Evolutionary conservation across 2,888 invertebrate genomes (phyloP).

Genomic region (Drosophila setosimentum): DNA sequence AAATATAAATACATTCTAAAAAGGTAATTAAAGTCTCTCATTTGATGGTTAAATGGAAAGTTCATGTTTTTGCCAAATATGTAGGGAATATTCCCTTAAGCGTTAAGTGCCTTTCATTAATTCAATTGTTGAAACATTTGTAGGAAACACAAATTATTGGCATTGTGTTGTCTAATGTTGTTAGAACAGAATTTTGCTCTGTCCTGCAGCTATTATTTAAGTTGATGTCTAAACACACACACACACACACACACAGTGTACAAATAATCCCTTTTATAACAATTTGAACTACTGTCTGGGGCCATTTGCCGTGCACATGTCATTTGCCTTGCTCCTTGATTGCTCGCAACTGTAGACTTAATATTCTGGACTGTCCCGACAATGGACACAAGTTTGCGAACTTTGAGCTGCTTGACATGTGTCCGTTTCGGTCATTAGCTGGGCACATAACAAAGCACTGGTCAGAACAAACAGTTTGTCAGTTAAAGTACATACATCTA

Average conservation of each 20-base stretch:
- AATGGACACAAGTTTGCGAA: constrained; percentile 55
- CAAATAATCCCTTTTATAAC: constrained; percentile 43
- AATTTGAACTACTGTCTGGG: constrained; percentile 18
- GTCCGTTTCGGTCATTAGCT: constrained; percentile 48
- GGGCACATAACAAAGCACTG: constrained; percentile 38
- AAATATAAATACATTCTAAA: not conserved
- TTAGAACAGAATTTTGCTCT: constrained; percentile 15
- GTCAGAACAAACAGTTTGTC: constrained; percentile 24
- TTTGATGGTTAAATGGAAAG: constrained; percentile 4
- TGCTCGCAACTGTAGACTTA: constrained; percentile 23
- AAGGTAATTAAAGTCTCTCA: constrained; percentile 14
- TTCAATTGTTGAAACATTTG: constrained; percentile 32
- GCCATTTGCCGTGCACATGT: constrained; percentile 40
- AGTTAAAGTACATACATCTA: not conserved
- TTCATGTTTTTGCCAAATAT: constrained; percentile 5
- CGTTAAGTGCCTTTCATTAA: constrained; percentile 36
- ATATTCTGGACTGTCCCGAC: constrained; percentile 25
- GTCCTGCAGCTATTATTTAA: constrained; percentile 44
- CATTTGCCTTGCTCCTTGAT: constrained; percentile 34
- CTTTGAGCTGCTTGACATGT: constrained; percentile 49
- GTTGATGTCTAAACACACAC: constrained; percentile 36
- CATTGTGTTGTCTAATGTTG: constrained; percentile 29
- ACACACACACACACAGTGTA: not conserved
- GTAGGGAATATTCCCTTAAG: constrained; percentile 1
- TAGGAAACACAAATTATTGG: constrained; percentile 21